Conservation (phyloP, 2,113 vertebrate species). For the Microcebus griseorufus region DNA sequence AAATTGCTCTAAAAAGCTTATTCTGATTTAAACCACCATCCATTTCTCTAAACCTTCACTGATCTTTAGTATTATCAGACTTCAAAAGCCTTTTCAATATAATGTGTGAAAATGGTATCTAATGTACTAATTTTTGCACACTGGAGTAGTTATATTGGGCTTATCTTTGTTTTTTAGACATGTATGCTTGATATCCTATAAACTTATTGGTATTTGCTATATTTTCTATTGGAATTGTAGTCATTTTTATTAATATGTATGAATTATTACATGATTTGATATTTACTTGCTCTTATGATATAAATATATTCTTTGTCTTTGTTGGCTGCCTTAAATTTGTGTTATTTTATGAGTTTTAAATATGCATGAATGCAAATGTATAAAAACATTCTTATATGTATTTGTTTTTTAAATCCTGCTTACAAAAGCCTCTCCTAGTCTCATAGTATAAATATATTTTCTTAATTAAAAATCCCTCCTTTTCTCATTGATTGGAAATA, state of each 20-base stretch:
- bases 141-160: not conserved
- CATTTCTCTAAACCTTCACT: not conserved
- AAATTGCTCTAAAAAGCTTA: not conserved
- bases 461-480: not conserved
- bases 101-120: not conserved
- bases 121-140: not conserved
- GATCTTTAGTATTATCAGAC: not conserved
- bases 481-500: not conserved
- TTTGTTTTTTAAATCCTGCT: not conserved
- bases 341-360: not conserved
- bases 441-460: not conserved
- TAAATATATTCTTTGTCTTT: not conserved
- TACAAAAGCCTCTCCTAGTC: not conserved
- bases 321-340: not conserved
- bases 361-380: not conserved
- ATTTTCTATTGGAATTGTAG: not conserved
- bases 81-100: not conserved
- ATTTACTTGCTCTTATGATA: not conserved
- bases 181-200: not conserved
- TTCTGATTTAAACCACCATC: not conserved
- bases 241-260: not conserved
- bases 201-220: not conserved
- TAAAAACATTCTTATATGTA: not conserved
- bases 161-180: not conserved
- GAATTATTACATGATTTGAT: not conserved